Conservation (phyloP, 1,140 invertebrate genomes). For the Acromyrmex echinatior region DNA sequence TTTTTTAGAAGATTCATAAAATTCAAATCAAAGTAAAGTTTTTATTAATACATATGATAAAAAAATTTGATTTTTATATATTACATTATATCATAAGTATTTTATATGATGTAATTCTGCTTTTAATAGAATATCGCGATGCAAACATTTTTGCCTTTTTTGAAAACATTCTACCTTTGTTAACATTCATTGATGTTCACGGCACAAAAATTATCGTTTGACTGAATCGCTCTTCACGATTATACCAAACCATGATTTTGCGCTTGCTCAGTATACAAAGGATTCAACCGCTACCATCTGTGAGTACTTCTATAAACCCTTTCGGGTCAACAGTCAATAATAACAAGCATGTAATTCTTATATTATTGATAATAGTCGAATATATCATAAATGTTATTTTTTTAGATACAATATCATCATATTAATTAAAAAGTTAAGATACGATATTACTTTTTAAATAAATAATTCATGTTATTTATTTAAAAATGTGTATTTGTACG, state of each 20-base stretch:
- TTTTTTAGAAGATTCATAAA: not conserved
- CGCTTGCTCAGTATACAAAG: slow-evolving; percentile 9
- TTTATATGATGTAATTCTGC: not conserved
- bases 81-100: not conserved
- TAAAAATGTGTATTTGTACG: too few species aligned
- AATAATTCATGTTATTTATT: too few species aligned
- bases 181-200: slow-evolving; percentile 32
- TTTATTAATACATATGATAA: not conserved
- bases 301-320: not conserved
- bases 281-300: slow-evolving; percentile 2
- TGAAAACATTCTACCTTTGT: slow-evolving; percentile 21
- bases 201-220: slow-evolving; percentile 12
- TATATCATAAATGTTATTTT: not conserved
- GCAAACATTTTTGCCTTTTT: not conserved
- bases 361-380: not conserved
- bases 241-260: slow-evolving; percentile 18
- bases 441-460: too few species aligned
- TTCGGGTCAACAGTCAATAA: slow-evolving; percentile 4
- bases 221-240: slow-evolving; percentile 20
- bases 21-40: not conserved
- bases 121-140: slow-evolving; percentile 1
- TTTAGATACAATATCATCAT: not conserved
- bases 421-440: too few species aligned
- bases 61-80: not conserved
- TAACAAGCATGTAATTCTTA: not conserved